Percentiles rank a stretch among this genome's conserved stretches.
phyloP scores from a whole-genome alignment of 2,797 vertebrate genomes.

The Hozukius guyotensis region DNA sequence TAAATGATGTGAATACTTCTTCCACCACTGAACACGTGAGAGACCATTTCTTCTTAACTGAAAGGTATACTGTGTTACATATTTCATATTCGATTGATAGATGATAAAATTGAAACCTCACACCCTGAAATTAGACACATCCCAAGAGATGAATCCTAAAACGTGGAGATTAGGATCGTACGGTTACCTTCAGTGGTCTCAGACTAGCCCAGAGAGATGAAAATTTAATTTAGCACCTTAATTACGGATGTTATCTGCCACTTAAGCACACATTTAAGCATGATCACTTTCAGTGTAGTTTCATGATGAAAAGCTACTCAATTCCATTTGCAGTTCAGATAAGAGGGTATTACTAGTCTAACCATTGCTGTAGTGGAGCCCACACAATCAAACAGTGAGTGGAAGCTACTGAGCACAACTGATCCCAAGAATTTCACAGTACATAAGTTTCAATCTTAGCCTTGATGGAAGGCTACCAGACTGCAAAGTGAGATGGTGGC shows the following conservation, averaged over 20 bases:
- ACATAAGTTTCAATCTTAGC: constrained; percentile 86
- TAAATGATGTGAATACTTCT: constrained; percentile 6
- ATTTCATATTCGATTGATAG: constrained; percentile 66
- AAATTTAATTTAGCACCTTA: constrained; percentile 85
- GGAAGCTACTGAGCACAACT: constrained; percentile 83
- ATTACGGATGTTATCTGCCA: constrained; percentile 84
- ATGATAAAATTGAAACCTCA: constrained; percentile 77
- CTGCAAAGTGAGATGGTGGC: constrained; percentile 77
- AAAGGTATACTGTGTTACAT: constrained; percentile 52
- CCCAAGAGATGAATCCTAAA: constrained; percentile 66
- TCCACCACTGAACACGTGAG: constrained; percentile 15
- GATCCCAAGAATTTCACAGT: constrained; percentile 85
- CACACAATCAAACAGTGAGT: constrained; percentile 80
- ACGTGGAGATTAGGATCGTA: constrained; percentile 76
- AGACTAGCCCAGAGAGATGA: constrained; percentile 79
- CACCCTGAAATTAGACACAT: constrained; percentile 83
- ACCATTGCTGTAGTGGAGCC: constrained; percentile 74
- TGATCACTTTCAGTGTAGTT: constrained; percentile 81
- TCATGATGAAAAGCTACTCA: constrained; percentile 82
- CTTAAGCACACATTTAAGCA: constrained; percentile 82
- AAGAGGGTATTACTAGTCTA: constrained; percentile 83
- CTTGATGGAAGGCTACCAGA: constrained; percentile 80
- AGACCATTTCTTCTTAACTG: constrained; percentile 38
- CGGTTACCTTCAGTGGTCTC: constrained; percentile 80
- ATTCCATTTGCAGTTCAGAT: constrained; percentile 81